Conservation (phyloP, 2,888 invertebrate species). For the Cosmopolites sordidus region DNA sequence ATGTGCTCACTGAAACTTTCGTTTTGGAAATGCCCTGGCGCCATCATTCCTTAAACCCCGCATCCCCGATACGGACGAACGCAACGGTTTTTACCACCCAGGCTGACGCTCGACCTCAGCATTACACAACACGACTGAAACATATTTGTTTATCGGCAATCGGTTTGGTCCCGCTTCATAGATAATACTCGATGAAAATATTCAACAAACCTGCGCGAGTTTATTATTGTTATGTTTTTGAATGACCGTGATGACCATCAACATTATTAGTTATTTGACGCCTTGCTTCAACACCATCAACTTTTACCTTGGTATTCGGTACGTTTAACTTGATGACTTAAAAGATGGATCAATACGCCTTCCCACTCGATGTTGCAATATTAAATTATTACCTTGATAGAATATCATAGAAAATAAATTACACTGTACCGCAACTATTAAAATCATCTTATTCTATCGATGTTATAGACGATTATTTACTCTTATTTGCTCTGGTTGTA, state of each 20-base stretch:
- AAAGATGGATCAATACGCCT: no score
- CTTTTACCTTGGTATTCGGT: no score
- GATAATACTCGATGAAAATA: constrained; percentile 27
- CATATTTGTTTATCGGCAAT: constrained; percentile 26
- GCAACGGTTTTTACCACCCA: neutral
- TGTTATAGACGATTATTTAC: no score
- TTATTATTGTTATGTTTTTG: constrained; percentile 16
- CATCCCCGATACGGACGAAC: no score
- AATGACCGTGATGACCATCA: constrained; percentile 24
- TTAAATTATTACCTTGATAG: no score
- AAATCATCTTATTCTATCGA: no score
- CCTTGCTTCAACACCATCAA: neutral
- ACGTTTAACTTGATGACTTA: no score
- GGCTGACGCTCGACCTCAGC: constrained; percentile 20
- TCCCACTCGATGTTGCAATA: no score
- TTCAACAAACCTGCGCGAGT: constrained; percentile 25
- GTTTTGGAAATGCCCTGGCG: constrained; percentile 15
- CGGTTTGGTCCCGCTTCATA: constrained; percentile 21
- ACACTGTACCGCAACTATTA: no score
- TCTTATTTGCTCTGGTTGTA: no score
- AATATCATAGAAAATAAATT: no score
- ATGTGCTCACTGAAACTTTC: constrained; percentile 47
- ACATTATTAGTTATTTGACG: neutral
- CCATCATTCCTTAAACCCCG: constrained; percentile 14
- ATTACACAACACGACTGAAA: constrained; percentile 24